Evolutionary conservation across 2,797 vertebrate genomes (phyloP).

Genomic region (Lycodopsis pacificus): DNA sequence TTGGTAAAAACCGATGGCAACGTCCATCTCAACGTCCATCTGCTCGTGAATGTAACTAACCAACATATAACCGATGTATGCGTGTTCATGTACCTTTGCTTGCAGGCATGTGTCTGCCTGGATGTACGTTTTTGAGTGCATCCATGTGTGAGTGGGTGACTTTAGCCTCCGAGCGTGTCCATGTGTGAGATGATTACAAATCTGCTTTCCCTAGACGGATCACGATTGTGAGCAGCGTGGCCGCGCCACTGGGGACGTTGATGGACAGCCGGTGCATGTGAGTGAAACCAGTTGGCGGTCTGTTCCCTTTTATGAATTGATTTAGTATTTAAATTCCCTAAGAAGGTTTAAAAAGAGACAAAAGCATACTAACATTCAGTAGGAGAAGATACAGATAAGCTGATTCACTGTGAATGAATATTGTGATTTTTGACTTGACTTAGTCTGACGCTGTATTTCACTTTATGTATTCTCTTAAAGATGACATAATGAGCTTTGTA

Average conservation of each 20-base stretch:
- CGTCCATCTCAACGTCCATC: constrained; percentile 13
- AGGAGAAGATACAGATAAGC: background rate
- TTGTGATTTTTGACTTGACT: background rate
- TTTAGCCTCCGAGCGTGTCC: constrained; percentile 45
- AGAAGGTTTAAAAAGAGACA: constrained; percentile 3
- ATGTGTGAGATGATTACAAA: constrained; percentile 66
- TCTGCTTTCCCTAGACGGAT: constrained; percentile 64
- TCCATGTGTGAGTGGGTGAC: constrained; percentile 54
- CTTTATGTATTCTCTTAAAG: background rate
- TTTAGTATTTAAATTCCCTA: constrained; percentile 37
- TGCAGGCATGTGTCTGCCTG: constrained; percentile 6
- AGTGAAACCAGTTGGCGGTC: constrained; percentile 62
- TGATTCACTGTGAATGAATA: constrained; percentile 7
- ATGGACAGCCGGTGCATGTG: constrained; percentile 63
- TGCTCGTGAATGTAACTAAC: constrained; percentile 29
- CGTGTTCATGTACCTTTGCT: background rate
- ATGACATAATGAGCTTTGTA: background rate
- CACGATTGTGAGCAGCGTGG: constrained; percentile 42
- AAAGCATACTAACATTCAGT: background rate
- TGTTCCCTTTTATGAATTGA: constrained; percentile 24
- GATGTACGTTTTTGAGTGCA: constrained; percentile 14
- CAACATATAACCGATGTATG: constrained; percentile 12
- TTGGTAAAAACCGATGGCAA: constrained; percentile 6
- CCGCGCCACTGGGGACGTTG: constrained; percentile 45
- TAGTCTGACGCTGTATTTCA: background rate